Evolutionary conservation across 30 jellyfish, hydroid and myxozoan genomes (phyloP), one percentile per base, ranked within the genome.

Genomic region (Catostylus mosaicus): DNA sequence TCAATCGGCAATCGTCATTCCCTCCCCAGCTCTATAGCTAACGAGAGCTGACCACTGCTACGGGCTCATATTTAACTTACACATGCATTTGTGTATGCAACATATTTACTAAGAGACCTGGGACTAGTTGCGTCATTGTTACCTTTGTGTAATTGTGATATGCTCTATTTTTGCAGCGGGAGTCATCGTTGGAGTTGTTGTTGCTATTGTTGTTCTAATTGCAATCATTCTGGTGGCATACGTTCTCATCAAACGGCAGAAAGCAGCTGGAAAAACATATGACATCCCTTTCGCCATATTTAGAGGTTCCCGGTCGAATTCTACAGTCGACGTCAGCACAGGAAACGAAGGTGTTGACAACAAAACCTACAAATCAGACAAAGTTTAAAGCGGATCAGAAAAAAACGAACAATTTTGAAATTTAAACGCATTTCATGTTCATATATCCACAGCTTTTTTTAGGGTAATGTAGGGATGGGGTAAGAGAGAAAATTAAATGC

Each of bases 181-280:
- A 33, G 75, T 97, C 23, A 82, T 93, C 27, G 89, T 67, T 45
- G 99, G 88, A 40, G 85, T 88, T 23, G 67, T 89, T 32, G 94
- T 89, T 69, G 99, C 96, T n/a, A 48, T 94, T 18, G 89, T 88
- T 11, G 88, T 80, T 64, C 75, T 89, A 63, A 93, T 92, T 0
- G 38, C 91, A 0, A 62, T 97, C 94, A 74, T 94, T 46, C 89
- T 94, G 12, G 45, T 85, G 74, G 75, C 84, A 38, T 89, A 88
- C 23, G 46, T 88, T 0, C 26, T 2, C 65, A 68, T 16, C 35
- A 33, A 68, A 34, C 65, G 36, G 37, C 33, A 37, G 30, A 23
- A 37, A 30, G 37, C 65, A 8, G 31, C 16, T 18, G 10, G 12
- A 22, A 66, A 8, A 19, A 0, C 61, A 66, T 2, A 32, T 35